Evolutionary conservation across 1,140 invertebrate genomes (phyloP).

Genomic region (Drosophila nasuta): DNA sequence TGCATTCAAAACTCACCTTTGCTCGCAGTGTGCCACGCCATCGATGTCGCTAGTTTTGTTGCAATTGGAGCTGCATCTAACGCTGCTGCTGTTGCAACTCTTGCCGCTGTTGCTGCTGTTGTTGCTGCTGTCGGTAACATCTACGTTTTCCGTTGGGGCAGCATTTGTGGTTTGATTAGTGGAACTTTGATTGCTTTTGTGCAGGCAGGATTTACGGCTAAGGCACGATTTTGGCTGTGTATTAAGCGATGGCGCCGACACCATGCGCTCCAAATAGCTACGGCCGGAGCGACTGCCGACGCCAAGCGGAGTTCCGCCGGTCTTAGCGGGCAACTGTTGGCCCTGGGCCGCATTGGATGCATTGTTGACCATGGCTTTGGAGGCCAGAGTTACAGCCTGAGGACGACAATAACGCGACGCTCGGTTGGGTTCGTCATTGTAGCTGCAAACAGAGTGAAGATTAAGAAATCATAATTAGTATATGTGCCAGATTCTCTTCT

Average conservation of each 20-base stretch:
- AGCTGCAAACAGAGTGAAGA: slow-evolving; percentile 59
- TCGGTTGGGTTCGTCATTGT: slow-evolving; percentile 80
- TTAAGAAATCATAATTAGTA: slow-evolving; percentile 13
- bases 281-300: slow-evolving; percentile 71
- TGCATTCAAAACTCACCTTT: slow-evolving; percentile 60
- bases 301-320: slow-evolving; percentile 59
- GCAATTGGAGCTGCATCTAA: slow-evolving; percentile 17
- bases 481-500: slow-evolving; percentile 12
- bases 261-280: slow-evolving; percentile 77
- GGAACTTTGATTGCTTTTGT: slow-evolving; percentile 55
- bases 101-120: slow-evolving; percentile 12
- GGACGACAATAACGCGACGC: slow-evolving; percentile 80
- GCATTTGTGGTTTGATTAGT: slow-evolving; percentile 34
- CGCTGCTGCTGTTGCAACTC: slow-evolving; percentile 20
- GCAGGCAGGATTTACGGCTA: slow-evolving; percentile 79
- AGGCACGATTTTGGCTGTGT: slow-evolving; percentile 78
- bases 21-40: slow-evolving; percentile 54
- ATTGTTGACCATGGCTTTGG: slow-evolving; percentile 84
- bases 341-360: slow-evolving; percentile 63
- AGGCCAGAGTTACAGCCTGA: slow-evolving; percentile 79
- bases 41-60: slow-evolving; percentile 22
- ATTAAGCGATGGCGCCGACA: slow-evolving; percentile 68
- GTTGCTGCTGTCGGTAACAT: slow-evolving; percentile 47
- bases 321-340: slow-evolving; percentile 56
- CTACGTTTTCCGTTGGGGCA: slow-evolving; percentile 35